Conservation (phyloP, 2,888 invertebrate species). For the Lymantria dispar region DNA sequence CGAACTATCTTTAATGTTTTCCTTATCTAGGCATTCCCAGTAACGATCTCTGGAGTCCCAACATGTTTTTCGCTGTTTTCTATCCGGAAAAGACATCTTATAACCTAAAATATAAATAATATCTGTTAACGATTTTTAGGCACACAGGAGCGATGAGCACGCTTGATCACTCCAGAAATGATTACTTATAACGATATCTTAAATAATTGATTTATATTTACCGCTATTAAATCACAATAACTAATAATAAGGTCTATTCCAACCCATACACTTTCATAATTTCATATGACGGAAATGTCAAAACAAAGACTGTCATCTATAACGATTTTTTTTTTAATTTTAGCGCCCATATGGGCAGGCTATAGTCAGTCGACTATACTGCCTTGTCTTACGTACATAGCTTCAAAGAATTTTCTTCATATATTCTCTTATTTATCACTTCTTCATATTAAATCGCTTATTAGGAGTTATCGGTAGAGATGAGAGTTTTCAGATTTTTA, state of each 20-base stretch:
- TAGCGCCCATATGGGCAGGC: no score
- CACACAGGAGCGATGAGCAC: background rate
- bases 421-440: no score
- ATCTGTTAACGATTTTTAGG: constrained; percentile 4
- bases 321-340: no score
- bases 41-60: constrained; percentile 93
- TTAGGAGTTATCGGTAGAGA: no score
- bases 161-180: constrained; percentile 28
- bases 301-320: no score
- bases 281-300: no score
- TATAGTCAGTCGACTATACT: no score
- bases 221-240: constrained; percentile 3
- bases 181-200: constrained; percentile 22
- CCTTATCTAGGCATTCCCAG: constrained; percentile 93
- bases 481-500: no score
- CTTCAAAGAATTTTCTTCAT: no score
- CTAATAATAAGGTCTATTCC: background rate
- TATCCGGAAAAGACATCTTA: constrained; percentile 91
- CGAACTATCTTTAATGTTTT: constrained; percentile 83
- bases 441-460: no score
- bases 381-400: no score
- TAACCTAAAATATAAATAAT: constrained; percentile 65
- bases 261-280: no score
- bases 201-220: constrained; percentile 17
- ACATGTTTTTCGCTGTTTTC: constrained; percentile 90